phyloP scores from a whole-genome alignment of 1,140 invertebrate species.

The Papilio glaucus region DNA sequence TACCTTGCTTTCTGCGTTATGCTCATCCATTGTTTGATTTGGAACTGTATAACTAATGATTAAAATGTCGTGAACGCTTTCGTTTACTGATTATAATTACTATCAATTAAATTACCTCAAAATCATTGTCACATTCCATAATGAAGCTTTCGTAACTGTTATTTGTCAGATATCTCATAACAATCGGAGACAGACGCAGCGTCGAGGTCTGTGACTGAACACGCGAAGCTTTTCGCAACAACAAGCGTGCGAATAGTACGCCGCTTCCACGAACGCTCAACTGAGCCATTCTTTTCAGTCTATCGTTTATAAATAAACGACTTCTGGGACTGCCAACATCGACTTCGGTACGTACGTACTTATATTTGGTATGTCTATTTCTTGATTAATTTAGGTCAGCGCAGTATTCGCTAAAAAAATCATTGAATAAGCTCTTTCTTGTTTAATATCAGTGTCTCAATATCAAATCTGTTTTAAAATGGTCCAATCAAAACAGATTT shows the following conservation, averaged over 20 bases:
- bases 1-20: background rate
- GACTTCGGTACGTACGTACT: conserved; percentile 45
- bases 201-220: conserved; percentile 34
- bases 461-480: too few species aligned
- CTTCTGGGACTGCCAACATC: conserved; percentile 63
- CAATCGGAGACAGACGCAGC: conserved; percentile 39
- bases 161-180: conserved; percentile 66
- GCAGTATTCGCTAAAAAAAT: background rate
- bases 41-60: conserved; percentile 28
- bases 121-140: conserved; percentile 72
- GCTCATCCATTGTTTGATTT: background rate
- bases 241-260: conserved; percentile 43
- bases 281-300: conserved; percentile 66
- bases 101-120: conserved; percentile 64
- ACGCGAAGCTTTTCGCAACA: conserved; percentile 40
- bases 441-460: too few species aligned
- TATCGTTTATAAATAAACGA: conserved; percentile 73
- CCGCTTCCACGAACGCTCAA: conserved; percentile 50
- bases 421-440: background rate
- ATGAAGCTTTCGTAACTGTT: conserved; percentile 70
- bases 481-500: too few species aligned
- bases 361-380: conserved; percentile 54
- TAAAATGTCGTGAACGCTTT: too few species aligned
- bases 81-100: too few species aligned
- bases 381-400: conserved; percentile 25